Evolutionary conservation across 2,113 vertebrate genomes (phyloP).

Genomic region (Tetrao urogallus): DNA sequence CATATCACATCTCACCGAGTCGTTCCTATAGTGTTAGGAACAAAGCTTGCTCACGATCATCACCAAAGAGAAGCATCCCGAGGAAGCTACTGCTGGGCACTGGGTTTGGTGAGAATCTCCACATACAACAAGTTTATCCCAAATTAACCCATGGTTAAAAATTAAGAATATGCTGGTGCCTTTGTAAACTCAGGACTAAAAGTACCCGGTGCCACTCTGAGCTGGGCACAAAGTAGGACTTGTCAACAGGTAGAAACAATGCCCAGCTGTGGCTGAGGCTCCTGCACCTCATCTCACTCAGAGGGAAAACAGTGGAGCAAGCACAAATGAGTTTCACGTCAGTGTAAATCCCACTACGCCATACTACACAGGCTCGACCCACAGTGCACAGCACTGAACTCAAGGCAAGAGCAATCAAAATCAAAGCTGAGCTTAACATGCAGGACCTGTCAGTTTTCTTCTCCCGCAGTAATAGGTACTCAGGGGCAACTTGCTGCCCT

Average conservation of each 20-base stretch:
- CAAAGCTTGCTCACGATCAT: neutral
- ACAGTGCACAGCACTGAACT: rapidly evolving
- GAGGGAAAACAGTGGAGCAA: neutral
- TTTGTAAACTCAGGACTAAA: neutral
- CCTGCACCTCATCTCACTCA: neutral
- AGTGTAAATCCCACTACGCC: neutral
- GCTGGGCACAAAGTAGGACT: rapidly evolving
- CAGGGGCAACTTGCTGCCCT: too few relatives aligned
- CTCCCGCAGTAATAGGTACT: neutral
- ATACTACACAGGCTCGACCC: rapidly evolving
- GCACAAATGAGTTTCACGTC: neutral
- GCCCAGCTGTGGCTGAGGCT: neutral
- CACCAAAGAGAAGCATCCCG: neutral
- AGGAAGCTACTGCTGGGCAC: neutral
- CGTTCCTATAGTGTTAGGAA: neutral
- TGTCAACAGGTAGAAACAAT: neutral
- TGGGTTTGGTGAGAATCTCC: neutral
- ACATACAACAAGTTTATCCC: neutral
- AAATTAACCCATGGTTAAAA: neutral
- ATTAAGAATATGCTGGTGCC: rapidly evolving
- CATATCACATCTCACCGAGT: neutral
- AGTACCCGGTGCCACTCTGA: neutral
- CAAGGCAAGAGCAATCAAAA: neutral
- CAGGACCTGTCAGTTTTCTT: neutral
- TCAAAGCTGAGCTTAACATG: neutral